Base-by-base conservation (phyloP, 2,797 vertebrate species). In the Lepilemur ruficaudatus region DNA sequence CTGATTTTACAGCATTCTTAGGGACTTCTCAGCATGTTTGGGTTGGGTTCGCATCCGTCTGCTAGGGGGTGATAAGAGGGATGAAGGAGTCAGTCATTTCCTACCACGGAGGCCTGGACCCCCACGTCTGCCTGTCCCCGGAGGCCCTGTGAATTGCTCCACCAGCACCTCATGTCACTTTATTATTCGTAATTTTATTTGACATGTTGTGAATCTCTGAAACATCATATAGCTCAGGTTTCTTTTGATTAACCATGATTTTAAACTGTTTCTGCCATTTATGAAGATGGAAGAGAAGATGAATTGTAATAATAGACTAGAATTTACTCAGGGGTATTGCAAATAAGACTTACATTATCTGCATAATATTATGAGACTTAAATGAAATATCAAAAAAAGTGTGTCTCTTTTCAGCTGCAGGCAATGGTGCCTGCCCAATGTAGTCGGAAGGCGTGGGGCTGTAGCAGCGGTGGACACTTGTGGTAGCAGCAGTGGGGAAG, bases 71-170 rank as follows among this genome's bases (percentile, higher is more conserved):
- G 9, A 65, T 50, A 20, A 63, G 8, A 2, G 15, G 43, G 23
- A 52, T 7, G 2, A 25, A 61, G 52, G 38, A 4, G 22, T 43
- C 63, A 10, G 15, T 63, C 38, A 43, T 11, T 52, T 69, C 76
- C 46, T 15, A 2, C 86, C 2, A 0, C 11, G 5, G 59, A 84
- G 32, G 20, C 50, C 41, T 0, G 20, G 28, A 38, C 1, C 1
- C 55, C 32, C 12, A 1, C 1, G 0, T 13, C 72, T 7, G 5
- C 75, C 76, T 30, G 9, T 11, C 65, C 67, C 67, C 1, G 0
- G 10, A 88, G 35, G 4, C 30, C 23, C 18, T 22, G 0, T 12
- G 10, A 20, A 15, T 52, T 46, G 50, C 89, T 15, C 48, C 8
- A 30, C 22, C 8, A 55, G 30, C 23, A 9, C 11, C 22, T 84